Evolutionary conservation across 2,113 vertebrate species (phyloP).

Genomic region (Dromiciops gliroides): DNA sequence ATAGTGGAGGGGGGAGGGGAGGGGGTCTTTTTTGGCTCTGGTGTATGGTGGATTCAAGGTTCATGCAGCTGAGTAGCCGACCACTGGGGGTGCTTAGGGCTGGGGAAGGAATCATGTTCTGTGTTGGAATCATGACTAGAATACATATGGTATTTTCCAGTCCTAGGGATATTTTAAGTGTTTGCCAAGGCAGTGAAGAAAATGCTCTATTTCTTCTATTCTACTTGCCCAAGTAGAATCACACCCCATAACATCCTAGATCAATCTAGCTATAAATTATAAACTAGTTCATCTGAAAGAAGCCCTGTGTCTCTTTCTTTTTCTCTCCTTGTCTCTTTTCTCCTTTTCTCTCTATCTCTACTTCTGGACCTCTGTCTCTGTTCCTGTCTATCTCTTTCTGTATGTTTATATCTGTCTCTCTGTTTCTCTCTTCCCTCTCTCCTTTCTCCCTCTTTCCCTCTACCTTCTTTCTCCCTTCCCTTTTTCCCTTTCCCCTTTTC

Average conservation of each 20-base stretch:
- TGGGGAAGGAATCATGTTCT: neutral
- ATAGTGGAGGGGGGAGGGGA: neutral
- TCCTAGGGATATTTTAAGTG: neutral
- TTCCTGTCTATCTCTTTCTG: neutral
- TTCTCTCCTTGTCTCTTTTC: neutral
- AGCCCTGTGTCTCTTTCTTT: neutral
- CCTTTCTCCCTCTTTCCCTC: neutral
- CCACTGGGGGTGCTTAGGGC: neutral
- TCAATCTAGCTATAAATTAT: slow-evolving; percentile 9
- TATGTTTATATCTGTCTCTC: no score
- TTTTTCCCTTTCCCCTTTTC: no score
- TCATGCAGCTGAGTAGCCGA: neutral
- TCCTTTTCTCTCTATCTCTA: neutral
- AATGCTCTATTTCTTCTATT: neutral
- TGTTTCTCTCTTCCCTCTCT: neutral
- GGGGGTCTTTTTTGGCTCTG: neutral
- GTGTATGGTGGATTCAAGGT: neutral
- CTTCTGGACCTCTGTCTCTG: no score
- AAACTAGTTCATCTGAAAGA: neutral
- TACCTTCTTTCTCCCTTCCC: neutral
- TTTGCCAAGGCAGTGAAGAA: neutral
- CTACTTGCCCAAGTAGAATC: neutral
- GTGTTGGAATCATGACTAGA: neutral
- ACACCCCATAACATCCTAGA: neutral
- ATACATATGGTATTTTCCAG: neutral